Percentiles rank a stretch among this genome's conserved stretches.
phyloP scores from a whole-genome alignment of 2,797 vertebrate genomes.

The Loriculus beryllinus region DNA sequence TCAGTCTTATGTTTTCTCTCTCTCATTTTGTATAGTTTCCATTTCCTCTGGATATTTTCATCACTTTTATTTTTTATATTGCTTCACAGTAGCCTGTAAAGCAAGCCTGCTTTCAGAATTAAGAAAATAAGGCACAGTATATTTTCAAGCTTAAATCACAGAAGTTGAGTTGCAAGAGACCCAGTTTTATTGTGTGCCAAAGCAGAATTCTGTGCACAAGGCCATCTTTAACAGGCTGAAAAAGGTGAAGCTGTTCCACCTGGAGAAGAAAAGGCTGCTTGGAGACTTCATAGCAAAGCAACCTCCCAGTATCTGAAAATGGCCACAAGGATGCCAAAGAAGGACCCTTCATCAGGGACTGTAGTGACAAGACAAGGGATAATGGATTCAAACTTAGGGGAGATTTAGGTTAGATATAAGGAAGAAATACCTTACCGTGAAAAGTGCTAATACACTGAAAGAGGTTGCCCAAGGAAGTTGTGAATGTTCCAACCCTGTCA shows the following conservation, averaged over 20 bases:
- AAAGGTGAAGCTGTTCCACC: not conserved
- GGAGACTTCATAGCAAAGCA: not conserved
- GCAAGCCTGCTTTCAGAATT: not conserved
- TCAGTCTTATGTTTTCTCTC: not conserved
- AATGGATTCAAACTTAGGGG: not conserved
- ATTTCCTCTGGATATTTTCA: not conserved
- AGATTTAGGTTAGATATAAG: not conserved
- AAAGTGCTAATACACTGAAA: not conserved
- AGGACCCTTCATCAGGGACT: not conserved
- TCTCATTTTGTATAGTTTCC: not conserved
- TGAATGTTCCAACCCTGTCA: not conserved
- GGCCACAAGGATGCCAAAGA: not conserved
- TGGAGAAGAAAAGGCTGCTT: not conserved
- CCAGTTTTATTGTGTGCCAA: fast-evolving
- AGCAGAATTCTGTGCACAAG: not conserved
- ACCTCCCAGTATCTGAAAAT: not conserved
- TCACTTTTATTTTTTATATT: too few relatives aligned
- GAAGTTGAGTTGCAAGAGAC: not conserved
- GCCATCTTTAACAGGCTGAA: not conserved
- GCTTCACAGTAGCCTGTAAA: not conserved
- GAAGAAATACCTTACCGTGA: not conserved
- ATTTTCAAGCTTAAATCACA: not conserved
- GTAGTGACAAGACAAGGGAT: not conserved
- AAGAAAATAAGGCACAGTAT: not conserved
- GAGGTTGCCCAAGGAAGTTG: not conserved